Evolutionary conservation across 2,113 vertebrate species (phyloP).

Genomic region (Hippolais icterina): DNA sequence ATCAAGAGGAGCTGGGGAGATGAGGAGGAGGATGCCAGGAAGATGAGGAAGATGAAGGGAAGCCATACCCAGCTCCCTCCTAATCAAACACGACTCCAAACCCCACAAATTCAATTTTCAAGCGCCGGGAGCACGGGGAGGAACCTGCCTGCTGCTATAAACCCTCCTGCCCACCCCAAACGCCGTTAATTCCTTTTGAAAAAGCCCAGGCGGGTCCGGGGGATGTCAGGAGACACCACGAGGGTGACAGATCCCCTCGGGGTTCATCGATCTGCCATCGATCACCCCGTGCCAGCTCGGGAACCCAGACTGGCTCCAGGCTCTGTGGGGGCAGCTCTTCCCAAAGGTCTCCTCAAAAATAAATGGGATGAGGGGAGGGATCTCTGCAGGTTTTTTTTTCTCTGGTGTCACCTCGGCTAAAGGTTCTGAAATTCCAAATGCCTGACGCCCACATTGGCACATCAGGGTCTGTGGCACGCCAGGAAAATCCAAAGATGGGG

Average conservation of each 20-base stretch:
- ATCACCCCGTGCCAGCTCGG: fast-evolving
- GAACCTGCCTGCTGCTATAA: neutral
- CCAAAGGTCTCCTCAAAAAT: neutral
- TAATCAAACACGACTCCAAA: fast-evolving
- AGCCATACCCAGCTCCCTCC: neutral
- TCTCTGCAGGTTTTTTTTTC: neutral
- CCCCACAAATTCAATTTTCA: neutral
- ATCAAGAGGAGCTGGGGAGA: neutral
- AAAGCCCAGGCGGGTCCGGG: neutral
- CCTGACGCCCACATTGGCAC: neutral
- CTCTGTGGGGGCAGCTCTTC: neutral
- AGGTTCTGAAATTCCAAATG: neutral
- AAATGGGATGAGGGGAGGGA: neutral
- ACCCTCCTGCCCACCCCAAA: neutral
- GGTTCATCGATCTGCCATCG: neutral
- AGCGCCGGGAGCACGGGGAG: fast-evolving
- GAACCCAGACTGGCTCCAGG: fast-evolving
- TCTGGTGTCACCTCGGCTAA: neutral
- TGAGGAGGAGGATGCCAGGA: neutral
- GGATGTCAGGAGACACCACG: neutral
- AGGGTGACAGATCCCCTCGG: neutral
- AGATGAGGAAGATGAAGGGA: neutral
- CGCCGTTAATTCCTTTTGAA: fast-evolving
- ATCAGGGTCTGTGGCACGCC: fast-evolving
- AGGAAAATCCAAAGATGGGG: fast-evolving